Conservation (phyloP, 2,797 vertebrate genomes). For the Neomorphus geoffroyi region DNA sequence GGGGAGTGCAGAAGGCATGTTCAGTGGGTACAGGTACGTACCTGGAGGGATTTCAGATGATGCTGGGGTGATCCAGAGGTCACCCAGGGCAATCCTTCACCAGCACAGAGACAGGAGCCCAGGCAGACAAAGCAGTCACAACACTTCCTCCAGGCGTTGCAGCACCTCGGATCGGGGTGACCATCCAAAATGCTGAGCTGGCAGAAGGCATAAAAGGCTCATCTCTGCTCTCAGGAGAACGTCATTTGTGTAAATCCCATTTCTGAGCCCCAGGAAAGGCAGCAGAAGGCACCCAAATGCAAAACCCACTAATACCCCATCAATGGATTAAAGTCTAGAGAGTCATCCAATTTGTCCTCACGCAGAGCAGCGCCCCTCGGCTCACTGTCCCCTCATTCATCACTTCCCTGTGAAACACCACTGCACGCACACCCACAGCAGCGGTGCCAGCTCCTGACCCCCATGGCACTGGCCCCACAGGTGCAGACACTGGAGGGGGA, state of each 20-base stretch:
- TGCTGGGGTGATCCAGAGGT: neutral
- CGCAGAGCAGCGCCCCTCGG: fast-evolving
- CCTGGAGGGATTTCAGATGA: neutral
- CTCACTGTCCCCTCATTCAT: fast-evolving
- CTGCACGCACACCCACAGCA: fast-evolving
- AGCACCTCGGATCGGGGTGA: neutral
- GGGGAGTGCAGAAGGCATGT: neutral
- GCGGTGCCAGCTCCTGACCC: fast-evolving
- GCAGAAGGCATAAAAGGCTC: neutral
- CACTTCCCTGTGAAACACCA: neutral
- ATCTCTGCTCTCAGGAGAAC: neutral
- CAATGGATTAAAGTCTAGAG: fast-evolving
- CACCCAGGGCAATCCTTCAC: neutral
- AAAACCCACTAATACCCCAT: neutral
- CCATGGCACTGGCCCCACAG: fast-evolving
- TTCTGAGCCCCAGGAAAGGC: neutral
- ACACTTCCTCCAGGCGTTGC: neutral
- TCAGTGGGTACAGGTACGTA: neutral
- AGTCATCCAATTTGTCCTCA: fast-evolving
- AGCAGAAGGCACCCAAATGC: neutral
- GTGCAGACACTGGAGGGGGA: fast-evolving
- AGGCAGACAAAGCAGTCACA: neutral
- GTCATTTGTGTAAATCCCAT: neutral
- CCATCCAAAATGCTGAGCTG: fast-evolving
- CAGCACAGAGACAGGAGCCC: neutral